Percentiles rank a stretch among this genome's conserved stretches.
phyloP scores from a whole-genome alignment of 1,140 invertebrate genomes.

The Drosophila varians region DNA sequence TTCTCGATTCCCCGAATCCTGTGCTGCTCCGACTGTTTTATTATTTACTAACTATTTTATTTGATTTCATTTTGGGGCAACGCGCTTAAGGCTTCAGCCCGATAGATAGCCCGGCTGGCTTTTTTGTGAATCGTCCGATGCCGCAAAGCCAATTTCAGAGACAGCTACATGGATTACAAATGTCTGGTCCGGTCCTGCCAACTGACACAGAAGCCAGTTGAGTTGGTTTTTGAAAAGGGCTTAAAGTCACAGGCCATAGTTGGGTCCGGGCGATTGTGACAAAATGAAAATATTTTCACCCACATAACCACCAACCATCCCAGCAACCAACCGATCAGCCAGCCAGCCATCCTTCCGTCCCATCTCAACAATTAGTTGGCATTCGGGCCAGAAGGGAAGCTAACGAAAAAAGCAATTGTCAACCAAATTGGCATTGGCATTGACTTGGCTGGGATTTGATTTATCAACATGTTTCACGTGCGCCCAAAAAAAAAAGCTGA shows the following conservation, averaged over 20 bases:
- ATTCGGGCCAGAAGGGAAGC: constrained; percentile 15
- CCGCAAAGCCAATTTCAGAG: constrained; percentile 51
- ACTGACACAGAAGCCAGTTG: constrained; percentile 26
- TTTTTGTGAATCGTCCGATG: constrained; percentile 33
- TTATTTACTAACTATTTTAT: constrained; percentile 82
- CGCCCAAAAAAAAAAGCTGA: background rate
- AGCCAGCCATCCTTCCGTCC: background rate
- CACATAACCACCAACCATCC: background rate
- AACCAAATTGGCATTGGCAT: constrained; percentile 79
- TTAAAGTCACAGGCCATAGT: constrained; percentile 21
- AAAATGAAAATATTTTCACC: constrained; percentile 19
- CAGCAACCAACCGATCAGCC: background rate
- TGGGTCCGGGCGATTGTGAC: background rate
- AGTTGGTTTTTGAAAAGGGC: constrained; percentile 37
- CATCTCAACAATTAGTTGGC: constrained; percentile 60
- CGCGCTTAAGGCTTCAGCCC: constrained; percentile 47
- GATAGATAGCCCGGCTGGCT: constrained; percentile 3
- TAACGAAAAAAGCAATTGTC: constrained; percentile 66
- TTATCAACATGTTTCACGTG: constrained; percentile 78
- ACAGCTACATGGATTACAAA: constrained; percentile 48
- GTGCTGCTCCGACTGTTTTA: constrained; percentile 73
- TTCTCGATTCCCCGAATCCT: constrained; percentile 13
- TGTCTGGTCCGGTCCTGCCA: constrained; percentile 40
- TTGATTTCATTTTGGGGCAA: constrained; percentile 73
- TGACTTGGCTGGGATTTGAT: constrained; percentile 77